Evolutionary conservation across 1,140 invertebrate species (phyloP), one percentile per base, ranked within the genome.

Genomic region (Dinoponera quadriceps): DNA sequence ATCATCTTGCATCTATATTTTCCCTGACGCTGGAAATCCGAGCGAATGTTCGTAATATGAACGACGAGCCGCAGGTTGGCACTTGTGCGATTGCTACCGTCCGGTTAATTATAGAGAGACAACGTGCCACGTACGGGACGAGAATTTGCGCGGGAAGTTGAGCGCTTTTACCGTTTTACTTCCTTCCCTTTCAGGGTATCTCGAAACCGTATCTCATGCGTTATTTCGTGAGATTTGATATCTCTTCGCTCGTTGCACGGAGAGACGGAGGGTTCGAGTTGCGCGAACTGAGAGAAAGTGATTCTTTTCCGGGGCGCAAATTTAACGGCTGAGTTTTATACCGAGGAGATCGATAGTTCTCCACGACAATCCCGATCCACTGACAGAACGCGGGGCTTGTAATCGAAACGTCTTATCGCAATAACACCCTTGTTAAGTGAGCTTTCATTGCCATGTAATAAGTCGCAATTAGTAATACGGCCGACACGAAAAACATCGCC

Each of bases 1-100:
- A 83, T 83, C 82, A 78, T 83, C 73, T 83, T 83, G 81, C 81
- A 77, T 65, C 49, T 77, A 65, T 83, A 83, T 83, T 83, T 83
- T 78, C 82, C 73, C 62, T 83, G 82, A 83, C 82, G 54, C 51
- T 83, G 38, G 73, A 83, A 78, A 83, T 83, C 38, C 74, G 73
- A 83, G 49, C 16, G 62, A 83, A 78, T 83, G 72, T 78, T 78
- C 48, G 81, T 78, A 83, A 83, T 65, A 59, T 44, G 81, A 77
- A 38, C 80, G 59, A 66, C 25, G 60, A 59, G 33, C 9, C 38
- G 51, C 62, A 54, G 59, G 33, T 78, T 78, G 63, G 75, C 75
- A 80, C 63, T 68, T 68, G 49, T 44, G 75, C 22, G 63, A 33
- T 80, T 57, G 75, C 51, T 38, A 80, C 44, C 51, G 51, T 69